Evolutionary conservation across 2,113 vertebrate genomes (phyloP).

Genomic region (Onychostruthus taczanowskii): DNA sequence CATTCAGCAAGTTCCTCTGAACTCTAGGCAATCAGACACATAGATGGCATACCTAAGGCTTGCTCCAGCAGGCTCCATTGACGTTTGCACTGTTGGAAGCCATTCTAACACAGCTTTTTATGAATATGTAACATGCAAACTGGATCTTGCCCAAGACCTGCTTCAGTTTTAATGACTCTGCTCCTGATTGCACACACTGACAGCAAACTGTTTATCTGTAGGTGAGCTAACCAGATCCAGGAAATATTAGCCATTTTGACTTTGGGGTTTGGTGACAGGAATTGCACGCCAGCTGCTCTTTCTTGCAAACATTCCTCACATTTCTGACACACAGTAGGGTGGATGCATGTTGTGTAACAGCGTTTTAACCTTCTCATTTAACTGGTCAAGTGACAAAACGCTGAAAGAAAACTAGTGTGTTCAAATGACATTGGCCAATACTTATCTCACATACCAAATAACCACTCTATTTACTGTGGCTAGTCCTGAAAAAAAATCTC

Average conservation of each 20-base stretch:
- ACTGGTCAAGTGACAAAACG: conserved; percentile 63
- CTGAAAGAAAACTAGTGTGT: conserved; percentile 56
- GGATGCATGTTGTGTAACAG: conserved; percentile 44
- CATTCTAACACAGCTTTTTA: conserved; percentile 53
- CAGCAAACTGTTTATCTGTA: neutral
- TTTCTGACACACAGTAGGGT: conserved; percentile 57
- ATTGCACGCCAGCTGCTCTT: conserved; percentile 7
- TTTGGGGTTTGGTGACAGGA: conserved; percentile 29
- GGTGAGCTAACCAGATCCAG: conserved; percentile 39
- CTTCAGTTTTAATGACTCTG: conserved; percentile 49
- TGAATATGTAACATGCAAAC: conserved; percentile 63
- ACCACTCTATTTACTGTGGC: conserved; percentile 48
- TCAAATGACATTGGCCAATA: conserved; percentile 49
- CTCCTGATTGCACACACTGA: conserved; percentile 40
- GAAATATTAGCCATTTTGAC: conserved; percentile 34
- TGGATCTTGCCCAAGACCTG: conserved; percentile 56
- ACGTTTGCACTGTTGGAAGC: conserved; percentile 61
- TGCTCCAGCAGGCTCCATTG: conserved; percentile 69
- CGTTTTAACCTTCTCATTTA: conserved; percentile 48
- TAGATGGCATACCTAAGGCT: conserved; percentile 67
- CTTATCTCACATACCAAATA: conserved; percentile 63
- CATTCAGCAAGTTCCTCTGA: conserved; percentile 60
- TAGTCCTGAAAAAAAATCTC: neutral
- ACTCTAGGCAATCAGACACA: conserved; percentile 61
- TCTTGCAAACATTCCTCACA: conserved; percentile 53